Base-by-base conservation (phyloP, 2,888 invertebrate genomes). In the Amphipoea oculea region DNA sequence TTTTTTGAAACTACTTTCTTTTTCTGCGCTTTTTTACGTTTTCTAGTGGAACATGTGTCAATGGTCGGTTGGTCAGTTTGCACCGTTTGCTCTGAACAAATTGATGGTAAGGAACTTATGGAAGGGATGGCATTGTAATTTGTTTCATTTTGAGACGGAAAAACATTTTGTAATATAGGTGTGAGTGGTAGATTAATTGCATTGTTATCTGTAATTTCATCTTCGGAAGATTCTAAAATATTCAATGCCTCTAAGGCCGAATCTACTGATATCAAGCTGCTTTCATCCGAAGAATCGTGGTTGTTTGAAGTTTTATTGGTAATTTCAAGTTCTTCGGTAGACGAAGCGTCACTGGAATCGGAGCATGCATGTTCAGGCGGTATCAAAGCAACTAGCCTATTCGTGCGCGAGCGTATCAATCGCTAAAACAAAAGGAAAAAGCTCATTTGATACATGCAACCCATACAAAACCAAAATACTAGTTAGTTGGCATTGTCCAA, bases 341-440 rank as follows among this genome's bases (percentile, higher is more conserved):
- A 70, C 12, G 36, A 54, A 54, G n/a, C 72, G 45, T 72, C 72
- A 62, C 62, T 72, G 45, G 72, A 62, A n/a, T 73, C 51, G 40
- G 73, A 65, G n/a, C 51, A 51, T 17, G 51, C 51, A 51, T 17
- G 51, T 51, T 51, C 51, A 20, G 51, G 17, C 51, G 51, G 51
- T 51, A 17, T 51, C 51, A 51, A 51, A 51, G 51, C 4, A 51
- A 51, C 51, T 51, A 51, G 17, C 20, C 1, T 51, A 5, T 17
- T 51, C 51, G 17, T 74, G 54, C 66, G 54, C 17, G 73, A 74
- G 72, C 29, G 48, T 48, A 75, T 69, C 36, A 69, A 54, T 42
- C 42, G 66, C 66, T 42, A 66, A 66, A 66, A 42, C 45, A 67
- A 45, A 67, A 67, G n/a, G 2, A n/a, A 45, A 66, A 4, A 42